Conservation (phyloP, 2,797 vertebrate genomes). For the Spea hammondii region DNA sequence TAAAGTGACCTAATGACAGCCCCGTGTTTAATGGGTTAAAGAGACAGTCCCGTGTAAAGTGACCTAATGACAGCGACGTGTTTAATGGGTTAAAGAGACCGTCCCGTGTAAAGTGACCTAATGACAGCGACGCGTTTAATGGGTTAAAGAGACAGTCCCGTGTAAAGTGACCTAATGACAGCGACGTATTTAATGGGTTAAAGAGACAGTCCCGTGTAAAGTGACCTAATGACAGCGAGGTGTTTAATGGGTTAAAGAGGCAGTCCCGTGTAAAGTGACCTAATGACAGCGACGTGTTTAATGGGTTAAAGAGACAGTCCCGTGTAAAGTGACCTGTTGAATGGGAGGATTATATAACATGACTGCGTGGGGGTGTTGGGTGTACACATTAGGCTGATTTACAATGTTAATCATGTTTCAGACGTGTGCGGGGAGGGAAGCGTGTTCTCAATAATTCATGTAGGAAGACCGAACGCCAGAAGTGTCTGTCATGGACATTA, state of each 20-base stretch:
- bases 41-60: not conserved
- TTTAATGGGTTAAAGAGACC: not conserved
- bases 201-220: not conserved
- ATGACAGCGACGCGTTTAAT: not conserved
- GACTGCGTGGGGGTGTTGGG: no score
- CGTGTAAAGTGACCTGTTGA: not conserved
- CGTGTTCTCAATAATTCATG: conserved; percentile 27
- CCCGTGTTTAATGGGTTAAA: conserved; percentile 6
- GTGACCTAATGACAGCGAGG: not conserved
- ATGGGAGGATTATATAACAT: not conserved
- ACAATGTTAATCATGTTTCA: conserved; percentile 30
- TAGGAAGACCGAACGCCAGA: not conserved
- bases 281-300: not conserved
- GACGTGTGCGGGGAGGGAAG: not conserved
- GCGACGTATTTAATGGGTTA: not conserved
- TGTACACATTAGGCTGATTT: no score
- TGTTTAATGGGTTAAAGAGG: not conserved
- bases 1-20: not conserved
- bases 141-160: not conserved
- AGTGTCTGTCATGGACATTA: conserved; percentile 10
- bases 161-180: not conserved
- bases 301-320: conserved; percentile 6
- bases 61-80: not conserved
- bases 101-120: not conserved
- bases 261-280: not conserved